Conservation (phyloP, 2,113 vertebrate genomes). For the Shinisaurus crocodilurus region DNA sequence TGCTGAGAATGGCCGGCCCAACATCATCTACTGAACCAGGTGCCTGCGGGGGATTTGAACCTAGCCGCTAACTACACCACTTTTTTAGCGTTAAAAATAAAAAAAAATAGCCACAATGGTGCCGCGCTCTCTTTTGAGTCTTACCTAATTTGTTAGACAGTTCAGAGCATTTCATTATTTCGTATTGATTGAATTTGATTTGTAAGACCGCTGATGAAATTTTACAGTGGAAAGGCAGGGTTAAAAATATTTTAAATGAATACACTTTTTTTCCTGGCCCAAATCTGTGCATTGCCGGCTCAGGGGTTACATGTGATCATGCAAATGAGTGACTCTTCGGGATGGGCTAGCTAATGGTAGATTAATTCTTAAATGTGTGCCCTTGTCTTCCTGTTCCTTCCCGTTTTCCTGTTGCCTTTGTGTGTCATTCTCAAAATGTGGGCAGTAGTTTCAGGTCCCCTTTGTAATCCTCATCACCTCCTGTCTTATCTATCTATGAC, state of each 20-base stretch:
- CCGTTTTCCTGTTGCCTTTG: neutral
- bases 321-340: neutral
- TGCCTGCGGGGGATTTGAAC: too few species aligned
- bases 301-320: neutral
- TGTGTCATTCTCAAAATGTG: neutral
- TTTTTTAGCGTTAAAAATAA: too few species aligned
- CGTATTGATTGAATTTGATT: neutral
- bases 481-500: neutral
- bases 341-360: neutral
- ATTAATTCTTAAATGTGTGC: neutral
- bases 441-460: neutral
- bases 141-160: neutral
- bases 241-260: neutral
- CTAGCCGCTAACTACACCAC: too few species aligned
- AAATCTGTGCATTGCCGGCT: neutral
- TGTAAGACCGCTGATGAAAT: neutral
- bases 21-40: neutral
- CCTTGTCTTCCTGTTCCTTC: neutral
- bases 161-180: neutral
- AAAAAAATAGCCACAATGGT: too few species aligned
- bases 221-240: neutral
- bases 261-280: neutral
- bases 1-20: neutral
- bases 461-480: neutral
- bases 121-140: neutral